Conservation (phyloP, 2,888 invertebrate genomes). For the Choreutis nemorana region DNA sequence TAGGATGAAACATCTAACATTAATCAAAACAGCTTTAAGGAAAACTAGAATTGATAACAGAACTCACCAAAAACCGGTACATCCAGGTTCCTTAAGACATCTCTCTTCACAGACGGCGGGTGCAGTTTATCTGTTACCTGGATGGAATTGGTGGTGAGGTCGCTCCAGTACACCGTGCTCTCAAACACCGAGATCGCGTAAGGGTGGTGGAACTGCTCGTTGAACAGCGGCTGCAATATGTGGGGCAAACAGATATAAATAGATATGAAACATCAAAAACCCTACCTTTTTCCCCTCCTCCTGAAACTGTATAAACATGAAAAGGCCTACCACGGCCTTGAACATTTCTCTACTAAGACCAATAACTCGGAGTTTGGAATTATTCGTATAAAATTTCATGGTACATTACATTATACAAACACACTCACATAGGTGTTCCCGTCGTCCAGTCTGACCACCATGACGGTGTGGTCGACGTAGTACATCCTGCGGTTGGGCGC, state of each 20-base stretch:
- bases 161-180: conserved; percentile 89
- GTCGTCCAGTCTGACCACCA: conserved; percentile 74
- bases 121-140: conserved; percentile 79
- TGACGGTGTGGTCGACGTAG: conserved; percentile 78
- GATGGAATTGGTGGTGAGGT: conserved; percentile 80
- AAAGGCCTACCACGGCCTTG: no score
- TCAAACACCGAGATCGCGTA: conserved; percentile 88
- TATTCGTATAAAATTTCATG: no score
- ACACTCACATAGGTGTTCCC: conserved; percentile 68
- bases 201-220: conserved; percentile 77
- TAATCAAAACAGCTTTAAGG: background rate
- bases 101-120: conserved; percentile 20
- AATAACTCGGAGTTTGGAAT: no score
- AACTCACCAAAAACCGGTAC: conserved; percentile 42
- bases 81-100: conserved; percentile 20
- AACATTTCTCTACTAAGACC: no score
- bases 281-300: background rate
- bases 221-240: conserved; percentile 43
- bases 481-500: conserved; percentile 80
- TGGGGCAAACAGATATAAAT: no score
- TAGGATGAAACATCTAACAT: no score
- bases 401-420: no score
- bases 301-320: no score
- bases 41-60: background rate
- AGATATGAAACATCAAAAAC: background rate